Evolutionary conservation across 2,888 invertebrate genomes (phyloP), one percentile per base, ranked within the genome.

Genomic region (Mesochorus sp.): DNA sequence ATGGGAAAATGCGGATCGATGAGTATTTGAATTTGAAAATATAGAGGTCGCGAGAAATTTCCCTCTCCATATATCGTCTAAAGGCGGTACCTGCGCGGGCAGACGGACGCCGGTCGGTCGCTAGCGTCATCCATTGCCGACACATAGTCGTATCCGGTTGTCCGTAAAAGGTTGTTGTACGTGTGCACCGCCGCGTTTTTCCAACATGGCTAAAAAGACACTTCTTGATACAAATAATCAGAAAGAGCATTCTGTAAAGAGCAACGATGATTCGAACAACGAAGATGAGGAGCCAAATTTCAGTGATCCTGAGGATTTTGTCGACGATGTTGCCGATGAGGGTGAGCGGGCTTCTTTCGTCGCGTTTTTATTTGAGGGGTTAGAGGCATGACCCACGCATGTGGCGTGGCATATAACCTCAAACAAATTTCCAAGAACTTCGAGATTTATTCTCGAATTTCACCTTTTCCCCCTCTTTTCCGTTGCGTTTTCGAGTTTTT

Each of bases 261-360:
- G 94, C 91, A 95, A 95, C 85, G 94, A 94, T 85, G 95, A 95
- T 89, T 94, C 94, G 84, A 93, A 93, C 76, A 94, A 94, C 88
- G 95, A 94, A 88, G 96, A 95, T 80, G 97, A 97, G 87, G 98
- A 98, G 90, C 97, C 97, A 1, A 96, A 97, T 92, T 99, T 98
- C 91, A 97, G 97, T 84, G 99, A 99, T 93, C 96, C 98, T 3
- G 97, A 98, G 88, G 97, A 95, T 88, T 99, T 94, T 91, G 96
- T 96, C 17, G 99, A 99, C 90, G 96, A 97, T 91, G 94, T 98
- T 86, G 92, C 94, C 62, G 98, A 99, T 89, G 97, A 98, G 93
- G 98, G 99, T 97, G 93, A 92, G 92, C 88, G 17, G 12, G 59
- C n/a, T n/a, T 14, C 28, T 75, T 70, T 68, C 47, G 3, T n/a